phyloP scores from a whole-genome alignment of 2,797 vertebrate species.

The Sebastes oblongus region DNA sequence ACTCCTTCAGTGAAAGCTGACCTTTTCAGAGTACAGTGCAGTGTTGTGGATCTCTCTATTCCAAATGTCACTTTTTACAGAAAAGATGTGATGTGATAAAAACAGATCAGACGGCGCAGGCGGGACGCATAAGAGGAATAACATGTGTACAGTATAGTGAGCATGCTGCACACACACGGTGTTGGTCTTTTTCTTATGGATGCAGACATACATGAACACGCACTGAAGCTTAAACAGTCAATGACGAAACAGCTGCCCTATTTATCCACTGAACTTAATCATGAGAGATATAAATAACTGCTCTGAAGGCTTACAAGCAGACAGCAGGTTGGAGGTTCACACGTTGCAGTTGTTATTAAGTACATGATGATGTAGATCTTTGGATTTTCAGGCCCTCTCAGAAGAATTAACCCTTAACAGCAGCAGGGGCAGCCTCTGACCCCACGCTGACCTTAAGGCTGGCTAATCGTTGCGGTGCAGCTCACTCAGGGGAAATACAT shows the following conservation, averaged over 20 bases:
- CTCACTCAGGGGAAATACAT: conserved; percentile 14
- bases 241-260: conserved; percentile 49
- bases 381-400: conserved; percentile 36
- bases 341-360: conserved; percentile 49
- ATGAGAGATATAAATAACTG: conserved; percentile 67
- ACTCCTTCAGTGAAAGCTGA: conserved; percentile 67
- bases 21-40: conserved; percentile 69
- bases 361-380: conserved; percentile 53
- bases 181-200: background rate
- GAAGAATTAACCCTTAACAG: conserved; percentile 50
- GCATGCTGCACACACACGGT: background rate
- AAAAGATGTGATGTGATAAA: conserved; percentile 59
- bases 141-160: background rate
- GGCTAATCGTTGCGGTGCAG: conserved; percentile 9
- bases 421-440: conserved; percentile 25
- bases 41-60: conserved; percentile 63
- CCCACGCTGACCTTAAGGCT: conserved; percentile 25
- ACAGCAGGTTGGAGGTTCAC: conserved; percentile 65
- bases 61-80: conserved; percentile 74
- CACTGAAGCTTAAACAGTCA: conserved; percentile 23
- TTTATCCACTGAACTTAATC: conserved; percentile 69
- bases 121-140: conserved; percentile 13
- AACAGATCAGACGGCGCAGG: conserved; percentile 32
- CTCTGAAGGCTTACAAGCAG: conserved; percentile 58
- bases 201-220: background rate